Evolutionary conservation across 2,113 vertebrate genomes (phyloP), one percentile per base, ranked within the genome.

Genomic region (Oxyura jamaicensis): DNA sequence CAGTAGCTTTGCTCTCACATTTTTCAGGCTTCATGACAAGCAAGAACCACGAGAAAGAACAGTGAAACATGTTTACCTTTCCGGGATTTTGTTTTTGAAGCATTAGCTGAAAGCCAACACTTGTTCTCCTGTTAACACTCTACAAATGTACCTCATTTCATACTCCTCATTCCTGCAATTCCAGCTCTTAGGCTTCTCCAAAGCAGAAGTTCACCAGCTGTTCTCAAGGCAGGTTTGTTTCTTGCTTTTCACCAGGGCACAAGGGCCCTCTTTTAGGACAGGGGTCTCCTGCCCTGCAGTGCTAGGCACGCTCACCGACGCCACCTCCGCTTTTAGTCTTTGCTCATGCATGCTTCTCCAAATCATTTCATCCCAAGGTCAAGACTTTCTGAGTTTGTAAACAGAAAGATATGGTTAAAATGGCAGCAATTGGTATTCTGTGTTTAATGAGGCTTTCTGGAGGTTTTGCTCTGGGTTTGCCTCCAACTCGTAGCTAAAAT

Each of bases 141-240:
- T 8, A 29, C n/a, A 52, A n/a, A 42, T 2, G 4, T 81, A 18
- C 25, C 63, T 90, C 46, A 8, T 78, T 95, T 66, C 67, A 16
- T 63, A 10, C 55, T 82, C 36, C 39, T 82, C 50, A 13, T 89
- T 91, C 69, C 67, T 93, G 33, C n/a, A 71, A 19, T 86, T 94
- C 46, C 59, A 87, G 41, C 46, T 56, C 59, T 33, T 72, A 39
- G 23, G 9, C 23, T 63, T 63, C 48, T 81, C 75, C 77, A 46
- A n/a, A 29, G 29, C 25, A 35, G 36, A 75, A 59, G 13, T 60
- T 79, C 31, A 39, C 35, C 1, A 2, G 11, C 25, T 52, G 9
- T 59, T 86, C 42, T 72, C n/a, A 10, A 62, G 52, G n/a, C 14
- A 10, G 1, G 1, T 41, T 29, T 17, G 1, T 44, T 29, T 17